These are phyloP conservation scores for Cephus cinctus DNA, from an alignment of 1,140 invertebrate species.

Conservation along the genomic window DNA sequence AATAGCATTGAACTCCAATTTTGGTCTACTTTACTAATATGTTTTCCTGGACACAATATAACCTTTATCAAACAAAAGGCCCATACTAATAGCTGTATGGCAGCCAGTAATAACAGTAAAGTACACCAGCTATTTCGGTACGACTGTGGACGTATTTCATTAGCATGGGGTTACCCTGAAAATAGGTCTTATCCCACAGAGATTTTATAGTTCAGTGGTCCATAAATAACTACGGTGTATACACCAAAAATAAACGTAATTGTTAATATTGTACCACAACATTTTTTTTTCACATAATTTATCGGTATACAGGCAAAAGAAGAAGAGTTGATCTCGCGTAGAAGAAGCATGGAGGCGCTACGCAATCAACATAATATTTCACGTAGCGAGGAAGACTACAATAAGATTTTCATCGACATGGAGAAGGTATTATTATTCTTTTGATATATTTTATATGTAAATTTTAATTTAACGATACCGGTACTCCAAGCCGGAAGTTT, in stretches of 20 bases:
- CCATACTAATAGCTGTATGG: not conserved
- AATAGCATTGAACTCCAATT: constrained; percentile 37
- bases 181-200: constrained; percentile 13
- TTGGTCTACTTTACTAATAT: constrained; percentile 4
- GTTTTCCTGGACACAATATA: not conserved
- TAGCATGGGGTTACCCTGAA: constrained; percentile 1
- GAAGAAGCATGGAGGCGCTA: constrained; percentile 59
- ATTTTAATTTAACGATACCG: too few species aligned
- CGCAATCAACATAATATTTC: constrained; percentile 49
- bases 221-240: constrained; percentile 2
- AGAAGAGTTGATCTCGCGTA: constrained; percentile 63
- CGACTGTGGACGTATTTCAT: not conserved
- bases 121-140: not conserved
- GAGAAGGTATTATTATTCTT: constrained; percentile 60
- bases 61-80: not conserved
- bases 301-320: constrained; percentile 62
- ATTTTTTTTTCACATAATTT: constrained; percentile 5
- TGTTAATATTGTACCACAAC: not conserved
- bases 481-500: too few species aligned
- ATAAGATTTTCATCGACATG: constrained; percentile 52
- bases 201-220: constrained; percentile 1
- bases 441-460: too few species aligned
- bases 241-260: not conserved
- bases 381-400: constrained; percentile 47
- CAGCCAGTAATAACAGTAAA: not conserved